Evolutionary conservation across 2,888 invertebrate species (phyloP), one percentile per base, ranked within the genome.

Genomic region (Eupithecia subfuscata): DNA sequence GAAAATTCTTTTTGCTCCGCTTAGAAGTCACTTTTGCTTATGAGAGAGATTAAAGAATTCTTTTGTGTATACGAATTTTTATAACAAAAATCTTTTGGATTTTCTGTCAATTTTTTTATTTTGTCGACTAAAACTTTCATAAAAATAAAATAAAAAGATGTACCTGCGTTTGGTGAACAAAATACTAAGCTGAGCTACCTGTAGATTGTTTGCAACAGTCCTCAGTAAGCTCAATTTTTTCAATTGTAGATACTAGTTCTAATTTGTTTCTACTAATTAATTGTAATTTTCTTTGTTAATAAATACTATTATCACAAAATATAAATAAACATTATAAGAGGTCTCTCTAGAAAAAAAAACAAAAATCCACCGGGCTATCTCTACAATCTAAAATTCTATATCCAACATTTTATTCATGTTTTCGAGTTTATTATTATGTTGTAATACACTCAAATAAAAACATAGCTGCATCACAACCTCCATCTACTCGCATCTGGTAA

Each of bases 1-100:
- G 88, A 90, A 91, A 91, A 85, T 86, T 82, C 82, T 84, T 84
- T 85, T 88, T 88, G n/a, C 60, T 88, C 81, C 84, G 85, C 86
- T 86, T 84, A 84, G 83, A 85, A 84, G 85, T 86, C 84, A 84
- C 82, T 87, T 86, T 85, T 86, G 75, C 84, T 88, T 85, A 85
- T 60, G 25, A 86, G 86, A 84, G 82, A 90, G 89, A 67, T 67
- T 40, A 67, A 67, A 88, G 86, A 86, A 86, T 88, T 89, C 84
- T 74, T 87, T 85, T 78, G 84, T 56, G 25, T 14, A 60, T 60
- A 25, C 14, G 60, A 60, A 60, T 60, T 25, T 22, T 60, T 12
- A 12, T 60, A 60, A 25, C 12, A 40, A 67, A n/a, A 64, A 63
- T 30, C 18, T 34, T 60, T 60, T 25, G 25, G 22, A 25, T 60